These are phyloP conservation scores for Thermophis baileyi DNA, from an alignment of 2,113 vertebrate species.

Conservation along the genomic window DNA sequence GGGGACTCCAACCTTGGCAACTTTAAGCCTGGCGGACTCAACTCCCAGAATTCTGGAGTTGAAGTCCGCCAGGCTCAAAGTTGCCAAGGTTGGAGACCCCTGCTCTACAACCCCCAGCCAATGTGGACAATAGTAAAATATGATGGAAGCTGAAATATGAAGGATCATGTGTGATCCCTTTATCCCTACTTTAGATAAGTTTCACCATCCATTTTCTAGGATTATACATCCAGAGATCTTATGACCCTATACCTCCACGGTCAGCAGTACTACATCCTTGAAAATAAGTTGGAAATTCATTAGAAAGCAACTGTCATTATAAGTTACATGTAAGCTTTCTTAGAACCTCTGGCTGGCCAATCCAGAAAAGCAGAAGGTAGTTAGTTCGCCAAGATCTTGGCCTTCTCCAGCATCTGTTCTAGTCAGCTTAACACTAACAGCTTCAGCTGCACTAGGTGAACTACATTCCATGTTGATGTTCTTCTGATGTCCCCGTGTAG, in stretches of 20 bases:
- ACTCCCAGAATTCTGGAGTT: too few relatives aligned
- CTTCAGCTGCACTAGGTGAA: background rate
- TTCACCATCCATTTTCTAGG: background rate
- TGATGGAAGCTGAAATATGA: background rate
- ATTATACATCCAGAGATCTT: background rate
- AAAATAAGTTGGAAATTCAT: background rate
- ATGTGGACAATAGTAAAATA: background rate
- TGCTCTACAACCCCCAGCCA: background rate
- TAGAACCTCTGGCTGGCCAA: background rate
- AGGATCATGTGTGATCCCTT: background rate
- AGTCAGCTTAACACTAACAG: background rate
- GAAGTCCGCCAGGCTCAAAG: too few relatives aligned
- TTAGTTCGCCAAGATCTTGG: background rate
- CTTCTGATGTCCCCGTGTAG: background rate
- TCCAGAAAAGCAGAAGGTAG: background rate
- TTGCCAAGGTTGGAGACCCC: too few relatives aligned
- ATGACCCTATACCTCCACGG: background rate
- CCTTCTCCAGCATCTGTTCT: background rate
- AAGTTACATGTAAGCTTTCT: background rate
- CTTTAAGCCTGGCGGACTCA: too few relatives aligned
- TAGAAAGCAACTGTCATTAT: background rate
- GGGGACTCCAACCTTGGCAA: too few relatives aligned
- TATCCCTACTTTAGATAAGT: background rate
- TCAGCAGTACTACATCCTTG: background rate
- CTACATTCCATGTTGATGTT: background rate